A percentile compares a stretch with the other conserved stretches of the same genome.
These are phyloP conservation scores for Orestias chungarensis DNA, from an alignment of 2,797 vertebrate species.

Conservation along the genomic window DNA sequence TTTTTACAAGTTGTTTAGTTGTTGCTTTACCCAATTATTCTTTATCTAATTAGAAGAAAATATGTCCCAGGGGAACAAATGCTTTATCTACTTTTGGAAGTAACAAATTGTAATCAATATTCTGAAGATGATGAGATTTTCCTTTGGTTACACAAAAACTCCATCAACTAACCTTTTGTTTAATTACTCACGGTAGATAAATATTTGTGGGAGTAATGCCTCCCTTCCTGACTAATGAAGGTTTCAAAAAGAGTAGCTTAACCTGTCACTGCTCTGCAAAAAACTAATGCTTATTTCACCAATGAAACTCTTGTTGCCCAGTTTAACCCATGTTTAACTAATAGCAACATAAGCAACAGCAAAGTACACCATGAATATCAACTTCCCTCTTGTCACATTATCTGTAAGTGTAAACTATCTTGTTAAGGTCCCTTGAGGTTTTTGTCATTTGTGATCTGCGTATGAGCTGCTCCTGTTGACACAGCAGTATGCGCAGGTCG, in stretches of 20 bases:
- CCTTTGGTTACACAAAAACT: conserved; percentile 44
- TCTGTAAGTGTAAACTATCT: conserved; percentile 50
- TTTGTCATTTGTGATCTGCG: conserved; percentile 48
- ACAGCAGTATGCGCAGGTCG: conserved; percentile 68
- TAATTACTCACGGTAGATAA: conserved; percentile 53
- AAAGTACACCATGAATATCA: conserved; percentile 45
- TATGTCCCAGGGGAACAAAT: not conserved
- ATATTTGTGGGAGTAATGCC: conserved; percentile 34
- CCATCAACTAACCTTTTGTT: conserved; percentile 41
- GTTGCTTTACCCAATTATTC: conserved; percentile 7
- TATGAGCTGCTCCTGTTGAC: conserved; percentile 60
- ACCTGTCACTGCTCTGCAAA: conserved; percentile 19
- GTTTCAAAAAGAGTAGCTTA: conserved; percentile 34
- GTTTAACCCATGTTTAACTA: conserved; percentile 48
- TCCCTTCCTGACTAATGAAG: conserved; percentile 40
- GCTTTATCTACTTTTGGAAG: conserved; percentile 2
- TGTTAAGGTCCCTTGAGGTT: conserved; percentile 47
- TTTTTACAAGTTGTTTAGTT: not conserved
- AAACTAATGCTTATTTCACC: conserved; percentile 27
- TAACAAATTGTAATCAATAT: conserved; percentile 9
- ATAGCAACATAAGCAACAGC: conserved; percentile 39
- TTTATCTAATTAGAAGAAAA: conserved; percentile 1
- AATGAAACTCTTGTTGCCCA: conserved; percentile 26
- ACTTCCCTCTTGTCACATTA: conserved; percentile 22
- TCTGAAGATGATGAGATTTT: conserved; percentile 35